Conservation (phyloP, 2,888 invertebrate genomes). For the Ormyrus rosae region DNA sequence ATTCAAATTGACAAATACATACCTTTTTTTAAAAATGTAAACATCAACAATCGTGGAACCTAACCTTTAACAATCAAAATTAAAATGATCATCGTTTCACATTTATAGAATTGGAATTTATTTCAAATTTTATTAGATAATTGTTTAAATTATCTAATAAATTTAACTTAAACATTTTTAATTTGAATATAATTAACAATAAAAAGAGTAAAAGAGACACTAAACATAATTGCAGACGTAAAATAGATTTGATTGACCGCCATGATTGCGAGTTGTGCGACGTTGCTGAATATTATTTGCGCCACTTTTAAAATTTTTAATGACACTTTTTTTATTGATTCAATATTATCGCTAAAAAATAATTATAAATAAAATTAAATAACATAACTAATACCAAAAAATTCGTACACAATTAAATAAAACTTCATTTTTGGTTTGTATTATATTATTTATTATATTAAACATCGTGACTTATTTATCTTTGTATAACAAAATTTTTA, state of each 20-base stretch:
- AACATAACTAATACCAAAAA: no score
- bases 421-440: slow-evolving; percentile 11
- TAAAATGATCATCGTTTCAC: slow-evolving; percentile 15
- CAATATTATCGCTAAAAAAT: no score
- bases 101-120: slow-evolving; percentile 10
- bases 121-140: background rate
- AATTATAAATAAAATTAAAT: no score
- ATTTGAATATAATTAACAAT: slow-evolving; percentile 19
- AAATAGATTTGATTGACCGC: background rate
- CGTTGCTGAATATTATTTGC: no score
- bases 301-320: no score
- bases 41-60: background rate
- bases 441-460: no score
- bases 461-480: no score
- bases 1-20: no score
- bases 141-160: background rate
- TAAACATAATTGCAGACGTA: background rate
- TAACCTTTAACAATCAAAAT: background rate
- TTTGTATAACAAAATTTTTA: background rate
- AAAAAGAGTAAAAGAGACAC: slow-evolving; percentile 3
- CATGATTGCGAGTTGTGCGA: background rate
- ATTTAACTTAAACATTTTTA: slow-evolving; percentile 18
- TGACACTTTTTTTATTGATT: no score
- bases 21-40: background rate
- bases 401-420: background rate